Conservation (phyloP, 2,797 vertebrate genomes). For the Coregonus suidteri region DNA sequence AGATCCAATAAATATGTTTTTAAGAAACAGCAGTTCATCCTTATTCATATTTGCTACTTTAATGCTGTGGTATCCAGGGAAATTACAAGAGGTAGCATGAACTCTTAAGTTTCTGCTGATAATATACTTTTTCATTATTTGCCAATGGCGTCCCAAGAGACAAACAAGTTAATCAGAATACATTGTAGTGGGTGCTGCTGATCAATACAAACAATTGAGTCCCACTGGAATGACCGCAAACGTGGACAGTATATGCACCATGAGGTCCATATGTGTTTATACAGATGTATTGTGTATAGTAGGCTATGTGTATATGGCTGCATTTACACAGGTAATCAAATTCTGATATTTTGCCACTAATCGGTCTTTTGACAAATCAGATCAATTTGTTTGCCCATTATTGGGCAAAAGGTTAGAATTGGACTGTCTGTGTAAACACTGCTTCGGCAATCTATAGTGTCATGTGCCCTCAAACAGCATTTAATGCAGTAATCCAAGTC, state of each 20-base stretch:
- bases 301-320: not conserved
- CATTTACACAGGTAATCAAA: not conserved
- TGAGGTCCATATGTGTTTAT: not conserved
- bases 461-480: not conserved
- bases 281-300: not conserved
- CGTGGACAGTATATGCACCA: not conserved
- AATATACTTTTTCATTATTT: slow-evolving; percentile 3
- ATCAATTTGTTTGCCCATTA: no score
- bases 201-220: slow-evolving; percentile 2
- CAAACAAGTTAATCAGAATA: not conserved
- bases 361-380: no score
- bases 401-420: not conserved
- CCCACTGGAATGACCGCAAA: not conserved
- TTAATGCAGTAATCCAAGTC: not conserved
- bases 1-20: not conserved
- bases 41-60: not conserved
- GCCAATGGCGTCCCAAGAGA: not conserved
- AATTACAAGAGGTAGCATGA: not conserved
- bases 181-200: not conserved
- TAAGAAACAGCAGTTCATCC: slow-evolving; percentile 9
- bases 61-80: not conserved
- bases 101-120: not conserved
- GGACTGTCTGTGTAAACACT: not conserved
- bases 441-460: not conserved
- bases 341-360: no score